A percentile compares a stretch with the other conserved stretches of the same genome.
Conservation (phyloP, 53 echinoderm and acorn worm species). For the Mesocentrotus franciscanus region DNA sequence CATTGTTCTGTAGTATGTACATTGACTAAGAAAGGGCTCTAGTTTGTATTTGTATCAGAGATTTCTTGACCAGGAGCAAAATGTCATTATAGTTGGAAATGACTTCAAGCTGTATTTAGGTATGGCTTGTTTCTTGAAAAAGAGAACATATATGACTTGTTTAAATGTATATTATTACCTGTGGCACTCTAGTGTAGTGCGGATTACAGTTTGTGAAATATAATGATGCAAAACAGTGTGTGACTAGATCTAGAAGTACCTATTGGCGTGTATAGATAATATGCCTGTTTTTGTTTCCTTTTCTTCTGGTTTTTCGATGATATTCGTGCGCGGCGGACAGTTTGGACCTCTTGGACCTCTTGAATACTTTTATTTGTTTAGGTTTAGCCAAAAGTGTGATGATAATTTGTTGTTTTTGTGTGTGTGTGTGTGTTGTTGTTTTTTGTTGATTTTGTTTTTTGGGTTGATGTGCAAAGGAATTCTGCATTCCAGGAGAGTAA, state of each 20-base stretch:
- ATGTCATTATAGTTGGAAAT: background rate
- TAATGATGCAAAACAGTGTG: conserved; percentile 59
- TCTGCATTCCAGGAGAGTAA: conserved; percentile 60
- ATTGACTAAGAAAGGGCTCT: conserved; percentile 27
- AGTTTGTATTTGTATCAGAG: background rate
- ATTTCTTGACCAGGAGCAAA: background rate
- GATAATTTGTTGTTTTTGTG: conserved; percentile 22
- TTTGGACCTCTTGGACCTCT: conserved; percentile 34
- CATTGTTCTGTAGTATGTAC: background rate
- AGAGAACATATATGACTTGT: background rate
- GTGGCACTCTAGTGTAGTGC: conserved; percentile 62
- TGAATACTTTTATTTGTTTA: conserved; percentile 7
- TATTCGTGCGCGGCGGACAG: background rate
- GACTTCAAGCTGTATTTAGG: conserved; percentile 18
- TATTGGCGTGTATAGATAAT: conserved; percentile 58
- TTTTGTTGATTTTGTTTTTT: conserved; percentile 54
- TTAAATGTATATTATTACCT: conserved; percentile 35
- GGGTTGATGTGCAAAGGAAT: conserved; percentile 67
- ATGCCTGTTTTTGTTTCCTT: conserved; percentile 36
- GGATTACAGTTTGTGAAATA: conserved; percentile 27
- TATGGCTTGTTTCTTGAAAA: background rate
- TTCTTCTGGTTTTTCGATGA: conserved; percentile 10
- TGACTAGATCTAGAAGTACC: conserved; percentile 53
- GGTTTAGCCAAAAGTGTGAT: conserved; percentile 42
- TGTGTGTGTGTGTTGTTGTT: conserved; percentile 51